Percentiles rank a stretch among this genome's conserved stretches.
These are phyloP conservation scores for Napeogenes inachia DNA, from an alignment of 2,888 invertebrate species.

Conservation along the genomic window DNA sequence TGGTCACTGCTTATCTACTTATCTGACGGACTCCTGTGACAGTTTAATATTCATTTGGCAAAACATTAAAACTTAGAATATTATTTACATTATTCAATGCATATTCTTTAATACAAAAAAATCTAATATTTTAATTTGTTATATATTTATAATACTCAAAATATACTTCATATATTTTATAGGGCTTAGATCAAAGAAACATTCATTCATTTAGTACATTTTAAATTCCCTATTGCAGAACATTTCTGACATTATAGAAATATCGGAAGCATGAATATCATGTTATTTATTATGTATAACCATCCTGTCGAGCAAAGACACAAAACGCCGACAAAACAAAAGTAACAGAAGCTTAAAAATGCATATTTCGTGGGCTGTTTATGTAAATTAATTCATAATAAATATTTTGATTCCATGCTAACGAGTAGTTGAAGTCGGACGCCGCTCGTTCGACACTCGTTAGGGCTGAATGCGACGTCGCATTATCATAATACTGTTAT, in stretches of 20 bases:
- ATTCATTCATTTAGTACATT: no score
- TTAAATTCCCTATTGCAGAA: neutral
- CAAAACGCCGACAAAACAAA: slow-evolving; percentile 32
- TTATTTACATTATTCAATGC: slow-evolving; percentile 6
- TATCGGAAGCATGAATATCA: no score
- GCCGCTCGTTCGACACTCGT: slow-evolving; percentile 61
- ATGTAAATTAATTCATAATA: slow-evolving; percentile 74
- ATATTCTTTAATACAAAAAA: neutral
- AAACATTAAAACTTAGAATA: slow-evolving; percentile 37
- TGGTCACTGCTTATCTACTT: slow-evolving; percentile 50
- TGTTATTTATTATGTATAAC: no score
- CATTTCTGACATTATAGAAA: no score
- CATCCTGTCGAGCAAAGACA: slow-evolving; percentile 12
- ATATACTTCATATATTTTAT: no score
- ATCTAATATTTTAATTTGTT: no score
- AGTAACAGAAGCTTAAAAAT: slow-evolving; percentile 41
- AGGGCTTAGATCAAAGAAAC: no score
- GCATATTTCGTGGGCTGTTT: slow-evolving; percentile 60
- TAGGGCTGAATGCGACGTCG: slow-evolving; percentile 58
- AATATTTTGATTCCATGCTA: slow-evolving; percentile 71
- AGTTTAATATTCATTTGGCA: slow-evolving; percentile 61
- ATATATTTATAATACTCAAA: no score
- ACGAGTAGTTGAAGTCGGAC: slow-evolving; percentile 63
- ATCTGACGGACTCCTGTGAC: slow-evolving; percentile 61
- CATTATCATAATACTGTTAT: slow-evolving; percentile 70